phyloP scores from a whole-genome alignment of 2,888 invertebrate genomes.

The Emesis furor region DNA sequence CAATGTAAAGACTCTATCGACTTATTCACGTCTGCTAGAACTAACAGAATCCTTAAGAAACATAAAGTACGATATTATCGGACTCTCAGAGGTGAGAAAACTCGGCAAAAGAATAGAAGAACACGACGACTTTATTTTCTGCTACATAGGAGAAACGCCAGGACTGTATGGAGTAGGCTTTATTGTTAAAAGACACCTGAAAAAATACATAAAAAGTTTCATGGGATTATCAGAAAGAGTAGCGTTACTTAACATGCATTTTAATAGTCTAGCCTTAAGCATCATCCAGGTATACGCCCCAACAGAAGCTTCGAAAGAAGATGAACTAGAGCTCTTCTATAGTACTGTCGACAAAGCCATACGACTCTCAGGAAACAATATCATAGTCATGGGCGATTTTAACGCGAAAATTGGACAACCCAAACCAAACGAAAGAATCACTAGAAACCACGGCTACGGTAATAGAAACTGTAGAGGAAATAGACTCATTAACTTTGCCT shows the following conservation, averaged over 20 bases:
- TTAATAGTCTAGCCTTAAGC: background rate
- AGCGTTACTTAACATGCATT: background rate
- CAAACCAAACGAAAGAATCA: conserved; percentile 17
- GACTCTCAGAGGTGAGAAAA: too few relatives aligned
- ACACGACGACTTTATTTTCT: too few relatives aligned
- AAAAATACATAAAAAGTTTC: background rate
- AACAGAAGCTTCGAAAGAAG: background rate
- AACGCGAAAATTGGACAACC: too few relatives aligned
- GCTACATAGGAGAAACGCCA: too few relatives aligned
- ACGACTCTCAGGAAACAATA: background rate
- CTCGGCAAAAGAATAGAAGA: too few relatives aligned
- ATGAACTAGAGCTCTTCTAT: background rate
- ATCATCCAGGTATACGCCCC: background rate
- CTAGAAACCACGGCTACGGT: conserved; percentile 24
- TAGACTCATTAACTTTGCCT: too few relatives aligned
- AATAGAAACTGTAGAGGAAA: conserved; percentile 1
- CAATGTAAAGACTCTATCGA: background rate
- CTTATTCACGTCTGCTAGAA: background rate
- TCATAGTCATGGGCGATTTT: too few relatives aligned
- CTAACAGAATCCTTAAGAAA: conserved; percentile 6
- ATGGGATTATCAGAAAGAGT: background rate
- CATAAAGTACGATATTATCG: too few relatives aligned
- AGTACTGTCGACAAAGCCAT: background rate
- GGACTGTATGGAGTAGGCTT: too few relatives aligned
- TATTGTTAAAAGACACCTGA: background rate